phyloP scores from a whole-genome alignment of 1,140 invertebrate species.

The Melipona quadrifasciata region DNA sequence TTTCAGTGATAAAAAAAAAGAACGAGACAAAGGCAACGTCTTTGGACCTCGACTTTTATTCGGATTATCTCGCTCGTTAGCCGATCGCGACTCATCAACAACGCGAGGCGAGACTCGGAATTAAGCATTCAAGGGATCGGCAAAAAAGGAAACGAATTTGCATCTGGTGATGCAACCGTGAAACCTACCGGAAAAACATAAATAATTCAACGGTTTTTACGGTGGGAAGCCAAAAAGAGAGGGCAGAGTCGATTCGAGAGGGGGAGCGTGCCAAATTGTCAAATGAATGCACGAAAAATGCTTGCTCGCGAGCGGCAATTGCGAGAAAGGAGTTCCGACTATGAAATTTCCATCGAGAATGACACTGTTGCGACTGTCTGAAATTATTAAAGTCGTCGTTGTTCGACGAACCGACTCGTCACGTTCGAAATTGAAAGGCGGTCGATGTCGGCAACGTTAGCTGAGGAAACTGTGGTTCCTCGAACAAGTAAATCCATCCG shows the following conservation, averaged over 20 bases:
- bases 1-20: no score
- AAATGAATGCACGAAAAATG: slow-evolving; percentile 66
- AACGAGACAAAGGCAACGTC: background rate
- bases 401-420: background rate
- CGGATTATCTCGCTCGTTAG: slow-evolving; percentile 7
- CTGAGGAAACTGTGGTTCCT: background rate
- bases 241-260: slow-evolving; percentile 38
- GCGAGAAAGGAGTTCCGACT: background rate
- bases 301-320: background rate
- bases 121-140: slow-evolving; percentile 78
- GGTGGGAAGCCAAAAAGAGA: slow-evolving; percentile 34
- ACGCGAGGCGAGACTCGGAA: slow-evolving; percentile 48
- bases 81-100: slow-evolving; percentile 9
- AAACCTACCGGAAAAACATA: slow-evolving; percentile 74
- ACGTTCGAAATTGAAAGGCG: slow-evolving; percentile 10
- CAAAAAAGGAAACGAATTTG: slow-evolving; percentile 80
- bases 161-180: slow-evolving; percentile 75
- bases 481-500: background rate
- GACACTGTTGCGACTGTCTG: background rate
- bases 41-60: background rate
- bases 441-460: background rate
- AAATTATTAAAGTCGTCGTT: slow-evolving; percentile 26
- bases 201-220: slow-evolving; percentile 81
- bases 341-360: slow-evolving; percentile 46
- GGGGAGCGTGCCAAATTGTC: slow-evolving; percentile 70